Evolutionary conservation across 35 echinoderm and acorn worm species (phyloP).

Genomic region (Apostichopus japonicus): DNA sequence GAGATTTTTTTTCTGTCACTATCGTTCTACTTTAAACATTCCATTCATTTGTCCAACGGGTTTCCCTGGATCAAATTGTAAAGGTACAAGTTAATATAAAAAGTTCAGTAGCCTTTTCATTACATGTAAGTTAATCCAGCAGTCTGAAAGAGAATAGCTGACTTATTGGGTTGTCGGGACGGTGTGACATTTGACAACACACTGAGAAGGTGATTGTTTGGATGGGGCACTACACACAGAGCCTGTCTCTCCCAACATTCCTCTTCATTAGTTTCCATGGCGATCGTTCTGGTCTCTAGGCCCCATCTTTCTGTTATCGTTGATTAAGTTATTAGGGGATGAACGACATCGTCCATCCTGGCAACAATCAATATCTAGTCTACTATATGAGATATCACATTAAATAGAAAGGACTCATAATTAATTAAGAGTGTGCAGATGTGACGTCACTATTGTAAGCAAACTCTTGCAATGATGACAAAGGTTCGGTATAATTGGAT

Average conservation of each 20-base stretch:
- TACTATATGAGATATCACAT: not conserved
- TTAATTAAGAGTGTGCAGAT: not conserved
- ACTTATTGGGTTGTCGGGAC: not conserved
- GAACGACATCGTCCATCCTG: not conserved
- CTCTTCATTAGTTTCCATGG: not conserved
- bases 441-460: not conserved
- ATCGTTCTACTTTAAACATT: no score
- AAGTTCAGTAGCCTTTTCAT: not conserved
- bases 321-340: not conserved
- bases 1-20: no score
- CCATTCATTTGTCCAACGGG: no score
- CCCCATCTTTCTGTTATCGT: not conserved
- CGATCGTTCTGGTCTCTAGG: not conserved
- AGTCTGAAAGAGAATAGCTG: not conserved
- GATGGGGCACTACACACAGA: not conserved
- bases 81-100: not conserved
- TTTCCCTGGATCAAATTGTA: no score
- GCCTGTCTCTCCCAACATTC: not conserved
- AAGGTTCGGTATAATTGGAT: not conserved
- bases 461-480: not conserved
- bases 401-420: not conserved
- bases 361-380: not conserved
- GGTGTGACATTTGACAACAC: not conserved
- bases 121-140: not conserved
- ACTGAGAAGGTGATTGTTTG: not conserved